Evolutionary conservation across 2,113 vertebrate species (phyloP), one percentile per base, ranked within the genome.

Genomic region (Cichladusa arquata): DNA sequence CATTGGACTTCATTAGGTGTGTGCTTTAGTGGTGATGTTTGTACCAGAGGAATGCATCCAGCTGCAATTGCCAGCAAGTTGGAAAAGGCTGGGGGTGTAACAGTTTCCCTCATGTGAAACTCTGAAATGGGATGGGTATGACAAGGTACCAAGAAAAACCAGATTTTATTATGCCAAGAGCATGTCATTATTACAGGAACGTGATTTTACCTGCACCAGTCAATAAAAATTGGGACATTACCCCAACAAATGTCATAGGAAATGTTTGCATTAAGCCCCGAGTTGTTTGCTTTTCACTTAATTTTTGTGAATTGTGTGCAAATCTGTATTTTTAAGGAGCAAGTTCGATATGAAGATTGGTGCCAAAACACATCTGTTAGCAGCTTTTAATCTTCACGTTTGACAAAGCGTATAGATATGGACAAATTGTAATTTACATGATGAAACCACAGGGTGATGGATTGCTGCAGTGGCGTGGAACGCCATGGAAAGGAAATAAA

Each of bases 401-500:
- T 88, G 93, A 93, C 81, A 84, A 93, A 95, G 93, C 26, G 0
- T 85, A 88, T 57, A 86, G 78, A 83, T 81, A 38, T 14, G 74
- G 92, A 81, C 83, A 95, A 94, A 95, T 94, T 93, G 92, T 95
- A 80, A 95, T 96, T 96, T 96, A 78, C 94, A 72, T 86, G 89
- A 88, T 83, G 93, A 87, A 96, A 93, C 92, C 40, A 0, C 92
- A 58, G 61, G 54, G 86, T 91, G 78, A 93, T 94, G 88, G 70
- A 95, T 92, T 90, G 77, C 93, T 95, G 93, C 90, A 83, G 81
- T 87, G 91, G 34, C 1, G 4, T 77, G 78, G 64, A 88, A 73
- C 4, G 6, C 54, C 81, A 62, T 5, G 8, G 78, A 80, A 70
- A 77, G 91, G 88, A 93, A 95, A 93, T 96, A 83, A 57, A 76